Evolutionary conservation across 2,797 vertebrate genomes (phyloP), one percentile per base, ranked within the genome.

Genomic region (Tokudaia muenninki): DNA sequence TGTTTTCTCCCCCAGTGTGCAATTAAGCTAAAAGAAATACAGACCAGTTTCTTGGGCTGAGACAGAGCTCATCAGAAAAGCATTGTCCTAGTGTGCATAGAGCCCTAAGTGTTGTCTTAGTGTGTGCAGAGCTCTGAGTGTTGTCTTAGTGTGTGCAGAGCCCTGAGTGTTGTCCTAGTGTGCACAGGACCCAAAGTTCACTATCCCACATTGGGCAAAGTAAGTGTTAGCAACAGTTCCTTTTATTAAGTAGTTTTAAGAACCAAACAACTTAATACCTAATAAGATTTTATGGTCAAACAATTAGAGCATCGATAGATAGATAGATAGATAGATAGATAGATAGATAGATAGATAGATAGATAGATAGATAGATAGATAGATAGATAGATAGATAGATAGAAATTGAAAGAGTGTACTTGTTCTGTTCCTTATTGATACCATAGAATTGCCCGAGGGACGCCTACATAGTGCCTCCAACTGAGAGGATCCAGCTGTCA

Each of bases 241-340:
- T 92, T 89, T 83, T 37, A 78, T 86, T 75, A 83, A 96, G 41
- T 67, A 74, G 50, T 57, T 65, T 72, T 26, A 52, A 63, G n/a
- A 59, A 44, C 17, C 41, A 47, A 78, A 61, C 87, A 80, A 90
- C 47, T 82, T 92, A 37, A 52, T n/a, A 90, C 47, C 79, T 92
- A 37, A 52, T n/a, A 79, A 81, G 59, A 26, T 63, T 31, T 77
- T 70, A 29, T 65, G 44, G 4, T 57, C 55, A 55, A 41, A 41
- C 41, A 41, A 41, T 41, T 41, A 41, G 41, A 41, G 41, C 41
- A 41, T 41, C 41, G 3, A 41, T 41, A 41, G 41, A 41, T 41
- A 41, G 2, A 41, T 41, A 41, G 41, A 41, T 41, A 41, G 2
- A 41, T 41, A 41, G 41, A 41, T 41, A 41, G 41, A 41, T 41